Conservation (phyloP, 2,113 vertebrate genomes). For the Myotis brandtii region DNA sequence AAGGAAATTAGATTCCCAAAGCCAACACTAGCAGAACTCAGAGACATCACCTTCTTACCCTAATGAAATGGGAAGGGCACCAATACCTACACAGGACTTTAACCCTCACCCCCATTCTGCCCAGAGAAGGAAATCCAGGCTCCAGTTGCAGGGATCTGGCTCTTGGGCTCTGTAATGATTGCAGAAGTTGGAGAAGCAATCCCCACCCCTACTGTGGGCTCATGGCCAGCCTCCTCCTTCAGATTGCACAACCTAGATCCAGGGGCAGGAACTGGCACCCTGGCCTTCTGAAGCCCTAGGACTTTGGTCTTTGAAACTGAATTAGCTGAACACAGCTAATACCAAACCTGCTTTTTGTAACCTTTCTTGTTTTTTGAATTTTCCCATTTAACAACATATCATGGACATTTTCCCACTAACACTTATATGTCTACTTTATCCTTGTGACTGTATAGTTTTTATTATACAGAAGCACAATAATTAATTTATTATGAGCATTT, state of each 20-base stretch:
- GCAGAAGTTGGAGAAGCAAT: constrained; percentile 28
- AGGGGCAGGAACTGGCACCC: not conserved
- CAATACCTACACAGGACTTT: not conserved
- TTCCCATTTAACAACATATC: not conserved
- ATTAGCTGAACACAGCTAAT: constrained; percentile 40
- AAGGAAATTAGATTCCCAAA: not conserved
- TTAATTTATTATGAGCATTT: constrained; percentile 50
- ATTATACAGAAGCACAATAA: not conserved
- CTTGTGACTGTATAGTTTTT: not conserved
- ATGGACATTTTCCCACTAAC: not conserved
- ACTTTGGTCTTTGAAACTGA: constrained; percentile 67
- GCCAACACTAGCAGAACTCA: not conserved
- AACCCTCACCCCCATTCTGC: not conserved
- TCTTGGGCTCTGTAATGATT: not conserved
- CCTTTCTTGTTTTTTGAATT: not conserved
- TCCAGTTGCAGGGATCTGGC: not conserved
- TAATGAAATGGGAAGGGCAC: not conserved
- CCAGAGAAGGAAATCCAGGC: constrained; percentile 26
- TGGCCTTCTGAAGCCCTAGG: constrained; percentile 7
- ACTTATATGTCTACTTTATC: constrained; percentile 2
- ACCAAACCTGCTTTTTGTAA: constrained; percentile 1
- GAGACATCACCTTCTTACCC: not conserved
- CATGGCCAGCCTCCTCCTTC: constrained; percentile 27
- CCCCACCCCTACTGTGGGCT: not conserved
- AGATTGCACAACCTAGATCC: constrained; percentile 48